Percentiles rank a stretch among this genome's conserved stretches.
Conservation (phyloP, 2,113 vertebrate genomes). For the Pteropus alecto region DNA sequence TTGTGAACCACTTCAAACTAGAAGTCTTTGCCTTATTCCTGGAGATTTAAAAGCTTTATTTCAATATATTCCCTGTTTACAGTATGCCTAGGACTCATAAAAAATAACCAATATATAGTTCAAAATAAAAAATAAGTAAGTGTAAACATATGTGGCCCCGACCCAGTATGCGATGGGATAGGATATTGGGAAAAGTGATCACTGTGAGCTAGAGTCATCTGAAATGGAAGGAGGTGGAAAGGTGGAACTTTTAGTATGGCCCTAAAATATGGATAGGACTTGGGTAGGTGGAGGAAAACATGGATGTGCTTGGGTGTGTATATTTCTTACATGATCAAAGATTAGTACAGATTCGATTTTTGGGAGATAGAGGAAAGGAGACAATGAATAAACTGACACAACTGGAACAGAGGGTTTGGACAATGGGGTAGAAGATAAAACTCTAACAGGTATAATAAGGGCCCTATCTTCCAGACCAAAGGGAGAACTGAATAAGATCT, state of each 20-base stretch:
- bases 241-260: background rate
- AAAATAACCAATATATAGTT: background rate
- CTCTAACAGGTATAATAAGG: background rate
- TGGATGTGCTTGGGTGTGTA: background rate
- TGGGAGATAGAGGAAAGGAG: background rate
- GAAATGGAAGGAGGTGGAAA: background rate
- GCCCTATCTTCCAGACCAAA: background rate
- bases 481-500: background rate
- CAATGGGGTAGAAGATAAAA: background rate
- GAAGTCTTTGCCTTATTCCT: no score
- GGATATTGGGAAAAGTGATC: background rate
- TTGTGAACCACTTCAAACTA: no score
- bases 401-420: background rate
- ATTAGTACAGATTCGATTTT: background rate
- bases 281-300: background rate
- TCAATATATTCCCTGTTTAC: background rate
- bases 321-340: background rate
- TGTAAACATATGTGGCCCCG: background rate
- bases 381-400: background rate
- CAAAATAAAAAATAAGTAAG: background rate
- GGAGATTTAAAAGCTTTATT: background rate
- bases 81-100: background rate
- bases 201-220: background rate
- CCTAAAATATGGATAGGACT: background rate
- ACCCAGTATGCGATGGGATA: background rate